A percentile compares a stretch with the other conserved stretches of the same genome.
Conservation (phyloP, 2,888 invertebrate species). For the Tineola bisselliella region DNA sequence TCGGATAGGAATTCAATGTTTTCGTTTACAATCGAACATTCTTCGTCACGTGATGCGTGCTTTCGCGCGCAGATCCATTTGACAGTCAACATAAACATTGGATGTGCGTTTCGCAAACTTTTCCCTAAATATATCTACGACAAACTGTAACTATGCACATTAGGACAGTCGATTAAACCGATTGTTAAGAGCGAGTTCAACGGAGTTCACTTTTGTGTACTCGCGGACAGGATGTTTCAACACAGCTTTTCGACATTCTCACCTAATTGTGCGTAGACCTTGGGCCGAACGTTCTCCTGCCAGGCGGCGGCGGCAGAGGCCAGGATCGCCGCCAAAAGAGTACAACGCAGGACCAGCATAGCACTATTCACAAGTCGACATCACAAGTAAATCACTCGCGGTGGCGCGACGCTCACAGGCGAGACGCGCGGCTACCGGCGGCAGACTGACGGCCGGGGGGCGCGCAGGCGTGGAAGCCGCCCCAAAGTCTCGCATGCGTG, state of each 20-base stretch:
- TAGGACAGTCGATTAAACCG: slow-evolving; percentile 34
- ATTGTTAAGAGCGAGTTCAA: slow-evolving; percentile 43
- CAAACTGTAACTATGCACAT: neutral
- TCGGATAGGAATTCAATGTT: neutral
- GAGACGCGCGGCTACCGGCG: slow-evolving; percentile 65
- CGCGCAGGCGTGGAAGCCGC: slow-evolving; percentile 57
- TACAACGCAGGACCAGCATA: slow-evolving; percentile 61
- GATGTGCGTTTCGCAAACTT: slow-evolving; percentile 16
- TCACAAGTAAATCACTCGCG: slow-evolving; percentile 54
- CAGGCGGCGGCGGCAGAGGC: slow-evolving; percentile 73
- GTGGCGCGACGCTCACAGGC: slow-evolving; percentile 34
- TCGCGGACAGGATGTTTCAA: neutral
- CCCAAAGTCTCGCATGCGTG: slow-evolving; percentile 67
- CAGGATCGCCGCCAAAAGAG: slow-evolving; percentile 61
- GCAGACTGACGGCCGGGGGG: slow-evolving; percentile 60
- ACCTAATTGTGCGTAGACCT: slow-evolving; percentile 94
- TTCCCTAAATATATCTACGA: neutral
- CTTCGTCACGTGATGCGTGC: neutral
- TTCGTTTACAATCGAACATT: neutral
- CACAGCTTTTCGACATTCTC: slow-evolving; percentile 48
- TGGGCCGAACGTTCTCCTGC: slow-evolving; percentile 92
- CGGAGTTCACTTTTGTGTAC: slow-evolving; percentile 24
- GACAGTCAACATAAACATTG: slow-evolving; percentile 51
- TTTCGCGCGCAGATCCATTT: neutral
- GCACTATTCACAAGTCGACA: slow-evolving; percentile 66